Conservation (phyloP, 2,888 invertebrate genomes). For the Hanleya hanleyi region DNA sequence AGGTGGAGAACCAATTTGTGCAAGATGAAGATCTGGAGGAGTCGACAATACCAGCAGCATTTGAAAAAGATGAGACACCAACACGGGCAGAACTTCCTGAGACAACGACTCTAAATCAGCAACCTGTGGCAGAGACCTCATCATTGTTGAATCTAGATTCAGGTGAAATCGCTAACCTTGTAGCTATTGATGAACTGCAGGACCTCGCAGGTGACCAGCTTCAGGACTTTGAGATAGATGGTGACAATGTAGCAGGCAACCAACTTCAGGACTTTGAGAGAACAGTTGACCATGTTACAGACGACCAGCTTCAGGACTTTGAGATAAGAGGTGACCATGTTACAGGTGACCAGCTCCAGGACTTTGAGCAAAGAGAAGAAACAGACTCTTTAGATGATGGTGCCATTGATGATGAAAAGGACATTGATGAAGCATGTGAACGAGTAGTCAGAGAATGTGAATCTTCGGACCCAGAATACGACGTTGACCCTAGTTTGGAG, state of each 20-base stretch:
- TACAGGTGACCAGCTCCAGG: not conserved
- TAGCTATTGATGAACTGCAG: too few species aligned
- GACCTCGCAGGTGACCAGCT: not conserved
- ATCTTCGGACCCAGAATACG: not conserved
- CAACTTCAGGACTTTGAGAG: not conserved
- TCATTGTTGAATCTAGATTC: not conserved
- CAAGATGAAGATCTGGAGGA: slow-evolving; percentile 37
- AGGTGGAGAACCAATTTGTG: not conserved
- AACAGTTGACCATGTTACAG: slow-evolving; percentile 24
- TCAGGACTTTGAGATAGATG: slow-evolving; percentile 11
- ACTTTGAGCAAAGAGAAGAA: slow-evolving; percentile 29
- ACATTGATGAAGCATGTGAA: slow-evolving; percentile 37
- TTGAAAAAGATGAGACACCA: slow-evolving; percentile 51
- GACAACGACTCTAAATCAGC: not conserved
- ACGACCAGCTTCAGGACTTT: not conserved
- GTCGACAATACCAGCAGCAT: slow-evolving; percentile 46
- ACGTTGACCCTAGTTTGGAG: not conserved
- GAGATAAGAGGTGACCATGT: slow-evolving; percentile 27
- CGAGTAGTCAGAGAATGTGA: not conserved
- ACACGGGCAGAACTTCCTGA: slow-evolving; percentile 19
- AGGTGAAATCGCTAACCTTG: not conserved
- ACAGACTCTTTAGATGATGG: slow-evolving; percentile 48
- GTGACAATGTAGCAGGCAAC: not conserved
- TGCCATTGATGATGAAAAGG: slow-evolving; percentile 44
- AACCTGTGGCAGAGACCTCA: not conserved